Base-by-base conservation (phyloP, 2,888 invertebrate genomes). In the Teinopalpus imperialis region DNA sequence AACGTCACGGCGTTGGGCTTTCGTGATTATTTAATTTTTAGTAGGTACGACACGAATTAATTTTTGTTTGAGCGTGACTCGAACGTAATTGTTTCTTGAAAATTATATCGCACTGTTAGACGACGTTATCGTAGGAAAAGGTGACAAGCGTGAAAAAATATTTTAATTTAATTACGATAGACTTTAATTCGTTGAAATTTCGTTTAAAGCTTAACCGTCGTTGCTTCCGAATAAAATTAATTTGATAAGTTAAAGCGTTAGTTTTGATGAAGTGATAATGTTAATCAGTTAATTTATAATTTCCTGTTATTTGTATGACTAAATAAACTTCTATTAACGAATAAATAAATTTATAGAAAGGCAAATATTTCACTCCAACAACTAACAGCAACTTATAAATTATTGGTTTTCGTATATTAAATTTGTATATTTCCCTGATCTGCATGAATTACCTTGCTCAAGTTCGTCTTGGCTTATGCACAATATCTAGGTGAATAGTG, bases 11-110 rank as follows among this genome's bases (percentile, higher is more conserved):
- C 49, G 59, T 63, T 61, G 63, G 57, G 62, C 59, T 53, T 56
- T 59, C 66, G 63, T 66, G 70, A 74, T 78, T 70, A 75, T 77
- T 75, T 74, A 61, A 68, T 76, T 77, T 69, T 57, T 57, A 46
- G 54, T 52, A 63, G 54, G 58, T 42, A 64, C 63, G 69, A 69
- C 68, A 66, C 70, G 74, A 75, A 74, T 74, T 70, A 75, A 66
- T 74, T 74, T 73, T 71, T 76, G 69, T 74, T 71, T 74, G 65
- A 71, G 60, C 66, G 59, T 55, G 61, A 57, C 63, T 66, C 63
- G 59, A 65, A 71, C 65, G 61, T 75, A 79, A 76, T 78, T 76
- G 69, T 76, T 76, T 14, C 21, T 27, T 68, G 18, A 66, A 70
- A 72, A 67, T 71, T 66, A 74, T 69, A 67, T 63, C 57, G 63